Conservation (phyloP, 2,888 invertebrate genomes). For the Cephus rjabovi region DNA sequence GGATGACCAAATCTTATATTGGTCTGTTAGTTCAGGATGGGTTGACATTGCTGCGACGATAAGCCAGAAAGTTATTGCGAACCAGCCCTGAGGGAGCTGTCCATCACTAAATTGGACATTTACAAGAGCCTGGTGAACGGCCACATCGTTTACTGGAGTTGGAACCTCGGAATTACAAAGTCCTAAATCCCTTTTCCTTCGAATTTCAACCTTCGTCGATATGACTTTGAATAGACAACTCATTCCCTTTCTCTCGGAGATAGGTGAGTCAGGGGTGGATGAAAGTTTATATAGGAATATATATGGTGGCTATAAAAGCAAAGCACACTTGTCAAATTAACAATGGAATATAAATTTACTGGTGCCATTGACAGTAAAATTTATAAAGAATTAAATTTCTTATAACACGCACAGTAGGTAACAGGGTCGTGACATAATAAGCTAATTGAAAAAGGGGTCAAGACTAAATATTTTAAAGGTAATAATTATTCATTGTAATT, state of each 20-base stretch:
- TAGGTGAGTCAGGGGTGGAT: neutral
- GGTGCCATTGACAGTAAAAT: neutral
- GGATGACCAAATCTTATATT: neutral
- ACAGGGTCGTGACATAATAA: neutral
- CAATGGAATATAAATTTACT: neutral
- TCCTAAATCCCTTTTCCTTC: neutral
- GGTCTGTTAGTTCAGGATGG: neutral
- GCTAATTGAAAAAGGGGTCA: neutral
- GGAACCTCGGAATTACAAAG: neutral
- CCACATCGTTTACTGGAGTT: neutral
- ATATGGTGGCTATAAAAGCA: neutral
- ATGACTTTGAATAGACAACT: neutral
- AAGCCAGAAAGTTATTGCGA: neutral
- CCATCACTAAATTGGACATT: neutral
- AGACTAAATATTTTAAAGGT: neutral
- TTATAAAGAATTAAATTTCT: neutral
- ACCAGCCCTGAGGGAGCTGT: conserved; percentile 6
- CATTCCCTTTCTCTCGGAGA: neutral
- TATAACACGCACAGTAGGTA: neutral
- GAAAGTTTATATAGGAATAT: neutral
- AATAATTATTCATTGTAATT: neutral
- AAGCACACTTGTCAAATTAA: neutral
- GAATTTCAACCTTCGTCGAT: neutral
- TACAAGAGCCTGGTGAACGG: neutral
- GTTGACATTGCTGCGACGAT: neutral